Evolutionary conservation across 2,888 invertebrate genomes (phyloP).

Genomic region (Scotopteryx bipunctaria): DNA sequence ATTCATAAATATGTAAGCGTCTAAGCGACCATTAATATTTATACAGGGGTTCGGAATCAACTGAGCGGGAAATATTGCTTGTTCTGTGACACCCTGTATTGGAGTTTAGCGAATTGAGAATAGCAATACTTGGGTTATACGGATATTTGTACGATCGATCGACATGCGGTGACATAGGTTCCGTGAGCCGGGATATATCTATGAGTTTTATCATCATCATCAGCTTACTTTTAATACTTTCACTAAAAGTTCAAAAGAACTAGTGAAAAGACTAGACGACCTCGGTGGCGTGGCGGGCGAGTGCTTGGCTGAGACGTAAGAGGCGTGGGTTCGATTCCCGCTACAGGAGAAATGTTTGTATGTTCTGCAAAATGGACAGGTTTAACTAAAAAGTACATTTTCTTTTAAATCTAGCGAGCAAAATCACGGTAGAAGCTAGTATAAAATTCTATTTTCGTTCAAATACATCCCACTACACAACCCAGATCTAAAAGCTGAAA

Average conservation of each 20-base stretch:
- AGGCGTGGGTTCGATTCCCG: too few relatives aligned
- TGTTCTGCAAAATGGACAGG: too few relatives aligned
- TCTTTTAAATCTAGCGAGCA: neutral
- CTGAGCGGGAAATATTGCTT: constrained; percentile 19
- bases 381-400: neutral
- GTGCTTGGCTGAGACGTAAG: too few relatives aligned
- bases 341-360: too few relatives aligned
- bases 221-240: too few relatives aligned
- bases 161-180: neutral
- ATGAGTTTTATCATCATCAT: too few relatives aligned
- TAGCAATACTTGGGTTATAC: neutral
- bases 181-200: too few relatives aligned
- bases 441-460: neutral
- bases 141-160: neutral
- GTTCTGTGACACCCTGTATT: constrained; percentile 9
- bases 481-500: neutral
- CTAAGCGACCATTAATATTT: constrained; percentile 38
- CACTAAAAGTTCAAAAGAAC: too few relatives aligned
- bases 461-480: neutral
- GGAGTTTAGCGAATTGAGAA: constrained; percentile 9
- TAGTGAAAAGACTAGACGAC: too few relatives aligned
- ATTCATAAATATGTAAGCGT: constrained; percentile 40
- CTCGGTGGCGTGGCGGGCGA: too few relatives aligned
- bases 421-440: neutral
- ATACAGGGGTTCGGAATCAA: constrained; percentile 24